phyloP scores from a whole-genome alignment of 2,113 vertebrate species.

The Panthera leo region DNA sequence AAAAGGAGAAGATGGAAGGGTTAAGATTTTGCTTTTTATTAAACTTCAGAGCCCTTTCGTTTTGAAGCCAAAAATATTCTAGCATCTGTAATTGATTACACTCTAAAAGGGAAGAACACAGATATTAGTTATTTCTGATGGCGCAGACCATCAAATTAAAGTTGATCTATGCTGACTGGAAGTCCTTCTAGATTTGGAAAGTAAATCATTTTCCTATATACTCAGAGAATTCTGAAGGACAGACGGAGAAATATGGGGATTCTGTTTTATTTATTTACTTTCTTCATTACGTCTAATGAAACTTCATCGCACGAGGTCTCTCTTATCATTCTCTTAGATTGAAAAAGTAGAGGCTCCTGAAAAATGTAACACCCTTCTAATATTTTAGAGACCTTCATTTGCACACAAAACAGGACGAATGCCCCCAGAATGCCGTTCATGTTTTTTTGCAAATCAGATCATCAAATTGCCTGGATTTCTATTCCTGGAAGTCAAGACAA shows the following conservation, averaged over 20 bases:
- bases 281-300: slow-evolving; percentile 31
- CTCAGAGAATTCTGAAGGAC: slow-evolving; percentile 19
- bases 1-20: not conserved
- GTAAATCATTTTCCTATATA: slow-evolving; percentile 21
- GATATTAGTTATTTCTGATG: slow-evolving; percentile 58
- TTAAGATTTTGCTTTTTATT: slow-evolving; percentile 48
- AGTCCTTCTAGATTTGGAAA: slow-evolving; percentile 20
- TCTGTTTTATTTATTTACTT: not conserved
- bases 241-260: not conserved
- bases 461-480: slow-evolving; percentile 56
- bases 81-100: slow-evolving; percentile 18
- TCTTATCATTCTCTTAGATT: slow-evolving; percentile 33
- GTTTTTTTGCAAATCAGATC: slow-evolving; percentile 55
- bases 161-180: slow-evolving; percentile 13
- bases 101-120: slow-evolving; percentile 51
- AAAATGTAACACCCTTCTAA: slow-evolving; percentile 21
- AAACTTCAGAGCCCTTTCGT: slow-evolving; percentile 65
- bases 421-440: slow-evolving; percentile 55
- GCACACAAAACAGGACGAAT: slow-evolving; percentile 66
- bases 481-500: slow-evolving; percentile 55
- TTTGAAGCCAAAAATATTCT: slow-evolving; percentile 56
- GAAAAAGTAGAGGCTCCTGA: slow-evolving; percentile 43
- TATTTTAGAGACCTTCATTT: slow-evolving; percentile 63
- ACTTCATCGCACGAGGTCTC: not conserved
- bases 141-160: slow-evolving; percentile 54